Percentiles rank a stretch among this genome's conserved stretches.
Conservation (phyloP, 2,888 invertebrate genomes). For the Lacanobia wlatinum region DNA sequence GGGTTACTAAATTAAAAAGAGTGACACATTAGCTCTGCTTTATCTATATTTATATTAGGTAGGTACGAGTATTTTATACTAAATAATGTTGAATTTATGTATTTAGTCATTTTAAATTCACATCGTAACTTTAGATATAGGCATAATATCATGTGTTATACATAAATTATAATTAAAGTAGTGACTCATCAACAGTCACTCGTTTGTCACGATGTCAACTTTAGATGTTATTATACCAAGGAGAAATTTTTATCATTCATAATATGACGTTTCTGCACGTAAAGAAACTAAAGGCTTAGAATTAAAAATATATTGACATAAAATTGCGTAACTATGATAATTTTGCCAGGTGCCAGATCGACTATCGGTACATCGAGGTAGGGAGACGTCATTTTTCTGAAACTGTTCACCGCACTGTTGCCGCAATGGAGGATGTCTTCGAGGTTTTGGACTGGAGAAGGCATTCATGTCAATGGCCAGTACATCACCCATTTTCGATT, state of each 20-base stretch:
- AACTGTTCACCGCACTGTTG: too few species aligned
- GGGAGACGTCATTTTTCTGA: too few species aligned
- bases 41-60: too few species aligned
- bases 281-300: too few species aligned
- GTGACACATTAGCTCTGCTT: not conserved
- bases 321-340: constrained; percentile 15
- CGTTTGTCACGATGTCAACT: constrained; percentile 44
- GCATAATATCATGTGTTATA: constrained; percentile 14
- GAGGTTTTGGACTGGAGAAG: too few species aligned
- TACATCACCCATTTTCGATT: too few species aligned
- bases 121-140: not conserved
- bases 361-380: too few species aligned
- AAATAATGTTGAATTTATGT: not conserved
- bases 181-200: constrained; percentile 22
- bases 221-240: constrained; percentile 16
- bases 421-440: too few species aligned
- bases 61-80: not conserved
- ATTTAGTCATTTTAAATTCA: constrained; percentile 5
- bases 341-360: too few species aligned
- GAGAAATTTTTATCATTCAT: constrained; percentile 35
- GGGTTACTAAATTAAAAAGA: not conserved
- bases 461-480: too few species aligned
- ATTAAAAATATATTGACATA: not conserved
- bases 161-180: not conserved
- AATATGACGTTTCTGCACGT: not conserved